A percentile compares a stretch with the other conserved stretches of the same genome.
Conservation (phyloP, 2,113 vertebrate genomes). For the Notiomystis cincta region DNA sequence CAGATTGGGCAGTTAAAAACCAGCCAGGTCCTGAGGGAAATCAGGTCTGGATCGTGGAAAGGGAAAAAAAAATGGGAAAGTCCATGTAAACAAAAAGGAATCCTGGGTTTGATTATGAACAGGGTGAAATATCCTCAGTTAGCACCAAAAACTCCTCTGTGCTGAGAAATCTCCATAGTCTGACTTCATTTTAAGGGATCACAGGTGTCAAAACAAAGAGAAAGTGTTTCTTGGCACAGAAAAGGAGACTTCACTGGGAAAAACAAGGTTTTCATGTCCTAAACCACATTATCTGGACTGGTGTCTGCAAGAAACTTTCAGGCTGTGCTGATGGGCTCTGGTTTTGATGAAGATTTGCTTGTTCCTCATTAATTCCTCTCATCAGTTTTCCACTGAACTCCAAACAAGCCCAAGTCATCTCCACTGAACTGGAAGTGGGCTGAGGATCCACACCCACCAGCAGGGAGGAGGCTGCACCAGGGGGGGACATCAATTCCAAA, state of each 20-base stretch:
- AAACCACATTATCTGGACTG: background rate
- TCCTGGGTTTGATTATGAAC: rapidly evolving
- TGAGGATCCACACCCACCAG: background rate
- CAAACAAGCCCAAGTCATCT: background rate
- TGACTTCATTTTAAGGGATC: background rate
- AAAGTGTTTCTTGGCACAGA: background rate
- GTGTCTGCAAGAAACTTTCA: background rate
- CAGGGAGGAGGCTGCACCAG: background rate
- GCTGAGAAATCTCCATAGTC: background rate
- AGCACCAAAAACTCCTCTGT: background rate
- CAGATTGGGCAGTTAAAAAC: background rate
- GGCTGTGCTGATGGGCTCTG: background rate
- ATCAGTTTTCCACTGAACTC: background rate
- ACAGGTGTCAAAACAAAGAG: background rate
- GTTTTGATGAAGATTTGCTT: background rate
- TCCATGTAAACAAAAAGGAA: rapidly evolving
- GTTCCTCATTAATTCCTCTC: background rate
- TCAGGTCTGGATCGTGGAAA: background rate
- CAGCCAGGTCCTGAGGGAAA: background rate
- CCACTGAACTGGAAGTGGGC: background rate
- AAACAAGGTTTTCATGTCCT: background rate
- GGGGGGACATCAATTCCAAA: background rate
- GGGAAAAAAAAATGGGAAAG: background rate
- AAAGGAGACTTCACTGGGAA: background rate
- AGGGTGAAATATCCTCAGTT: background rate